phyloP scores from a whole-genome alignment of 2,113 vertebrate genomes.

The human (Homo sapiens) region GRCh38 chr5:168916501-168917000 shows the following conservation, averaged over 20 bases:
- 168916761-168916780: constrained; percentile 67
- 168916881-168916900: constrained; percentile 48
- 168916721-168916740: constrained; percentile 77
- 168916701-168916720: constrained; percentile 78
- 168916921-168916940: neutral
- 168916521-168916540: constrained; percentile 84
- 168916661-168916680: constrained; percentile 80
- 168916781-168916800: too few species aligned
- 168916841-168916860: neutral
- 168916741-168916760: constrained; percentile 50
- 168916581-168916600: constrained; percentile 83
- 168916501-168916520: constrained; percentile 52
- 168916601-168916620: constrained; percentile 76
- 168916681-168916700: constrained; percentile 80
- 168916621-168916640: constrained; percentile 67
- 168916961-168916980: neutral
- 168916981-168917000: constrained; percentile 69
- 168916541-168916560: constrained; percentile 86
- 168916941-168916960: constrained; percentile 49
- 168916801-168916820: neutral
- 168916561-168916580: constrained; percentile 82
- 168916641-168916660: constrained; percentile 75
- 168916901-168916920: neutral
- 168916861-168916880: constrained; percentile 47
- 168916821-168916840: constrained; percentile 45